Evolutionary conservation across 2,888 invertebrate genomes (phyloP).

Genomic region (Scaptomyza reducta): DNA sequence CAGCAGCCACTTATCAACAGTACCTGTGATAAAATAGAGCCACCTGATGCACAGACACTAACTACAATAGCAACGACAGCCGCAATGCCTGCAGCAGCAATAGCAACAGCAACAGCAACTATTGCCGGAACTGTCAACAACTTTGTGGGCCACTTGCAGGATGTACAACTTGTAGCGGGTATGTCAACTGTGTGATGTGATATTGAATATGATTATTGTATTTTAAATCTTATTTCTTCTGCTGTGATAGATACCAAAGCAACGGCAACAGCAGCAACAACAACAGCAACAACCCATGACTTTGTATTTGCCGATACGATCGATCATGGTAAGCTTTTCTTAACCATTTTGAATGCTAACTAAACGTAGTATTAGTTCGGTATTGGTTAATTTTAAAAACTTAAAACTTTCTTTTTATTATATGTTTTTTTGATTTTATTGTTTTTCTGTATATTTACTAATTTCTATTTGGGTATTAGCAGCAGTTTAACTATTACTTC

Average conservation of each 20-base stretch:
- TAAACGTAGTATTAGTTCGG: conserved; percentile 1
- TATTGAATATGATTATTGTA: not conserved
- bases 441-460: not conserved
- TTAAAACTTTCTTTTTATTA: not conserved
- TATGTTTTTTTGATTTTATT: conserved; percentile 3
- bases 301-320: conserved; percentile 80
- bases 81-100: conserved; percentile 18
- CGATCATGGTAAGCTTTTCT: conserved; percentile 76
- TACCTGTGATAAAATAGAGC: conserved; percentile 83
- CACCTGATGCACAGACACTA: conserved; percentile 54
- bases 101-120: conserved; percentile 16
- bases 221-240: not conserved
- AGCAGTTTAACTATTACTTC: not conserved
- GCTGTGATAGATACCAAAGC: conserved; percentile 74
- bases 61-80: conserved; percentile 38
- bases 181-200: not conserved
- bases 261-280: conserved; percentile 41
- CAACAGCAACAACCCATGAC: conserved; percentile 56
- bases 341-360: conserved; percentile 10
- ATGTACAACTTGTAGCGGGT: conserved; percentile 59
- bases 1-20: conserved; percentile 80
- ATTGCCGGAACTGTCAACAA: conserved; percentile 46
- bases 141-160: conserved; percentile 54
- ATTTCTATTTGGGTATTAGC: not conserved
- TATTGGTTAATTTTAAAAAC: conserved; percentile 6